A percentile compares a stretch with the other conserved stretches of the same genome.
These are phyloP conservation scores for Amazona vittata DNA, from an alignment of 2,113 vertebrate species.

Conservation along the genomic window DNA sequence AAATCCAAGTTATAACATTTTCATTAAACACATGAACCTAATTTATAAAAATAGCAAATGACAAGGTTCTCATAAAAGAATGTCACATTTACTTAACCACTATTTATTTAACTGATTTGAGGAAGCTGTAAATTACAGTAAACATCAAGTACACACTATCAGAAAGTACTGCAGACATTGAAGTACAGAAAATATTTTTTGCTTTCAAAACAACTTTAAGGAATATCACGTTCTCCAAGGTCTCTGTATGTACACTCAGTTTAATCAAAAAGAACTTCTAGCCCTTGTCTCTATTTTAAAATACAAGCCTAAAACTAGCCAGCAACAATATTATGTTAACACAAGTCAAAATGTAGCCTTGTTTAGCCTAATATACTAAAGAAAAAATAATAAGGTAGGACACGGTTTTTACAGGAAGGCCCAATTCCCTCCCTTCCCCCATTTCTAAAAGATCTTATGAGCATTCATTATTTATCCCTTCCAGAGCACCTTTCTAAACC, in stretches of 20 bases:
- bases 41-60: not conserved
- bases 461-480: not conserved
- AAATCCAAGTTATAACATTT: not conserved
- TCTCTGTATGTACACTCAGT: not conserved
- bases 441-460: not conserved
- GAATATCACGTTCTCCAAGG: not conserved
- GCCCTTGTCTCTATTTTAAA: conserved; percentile 4
- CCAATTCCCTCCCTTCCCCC: not conserved
- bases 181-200: conserved; percentile 30
- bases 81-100: not conserved
- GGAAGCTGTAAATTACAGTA: not conserved
- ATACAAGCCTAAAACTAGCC: not conserved
- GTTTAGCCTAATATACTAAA: not conserved
- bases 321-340: not conserved
- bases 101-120: not conserved
- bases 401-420: not conserved
- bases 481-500: not conserved
- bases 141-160: not conserved
- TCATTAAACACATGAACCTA: not conserved
- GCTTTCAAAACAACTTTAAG: conserved; percentile 12
- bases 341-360: not conserved
- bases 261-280: conserved; percentile 21
- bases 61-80: not conserved
- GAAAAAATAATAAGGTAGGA: not conserved
- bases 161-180: not conserved